Percentiles rank a stretch among this genome's conserved stretches.
Conservation (phyloP, 1,140 invertebrate species). For the Ditylenchus dipsaci region DNA sequence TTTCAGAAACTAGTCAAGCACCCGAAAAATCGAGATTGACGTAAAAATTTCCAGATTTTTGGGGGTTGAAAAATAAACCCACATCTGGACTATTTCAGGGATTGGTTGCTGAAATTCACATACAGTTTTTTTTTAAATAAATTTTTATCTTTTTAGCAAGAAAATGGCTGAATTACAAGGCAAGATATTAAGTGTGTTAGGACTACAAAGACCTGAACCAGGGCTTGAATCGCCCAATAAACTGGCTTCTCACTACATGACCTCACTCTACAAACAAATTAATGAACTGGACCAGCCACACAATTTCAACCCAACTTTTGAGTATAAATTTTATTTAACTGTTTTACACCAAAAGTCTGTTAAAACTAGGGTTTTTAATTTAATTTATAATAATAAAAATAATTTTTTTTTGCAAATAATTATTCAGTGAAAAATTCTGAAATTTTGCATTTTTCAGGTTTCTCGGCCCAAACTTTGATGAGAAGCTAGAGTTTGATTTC, state of each 20-base stretch:
- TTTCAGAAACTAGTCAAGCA: no score
- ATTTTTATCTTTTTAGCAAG: neutral
- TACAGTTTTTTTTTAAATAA: no score
- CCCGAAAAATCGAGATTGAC: no score
- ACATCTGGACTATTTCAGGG: no score
- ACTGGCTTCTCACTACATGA: slow-evolving; percentile 12
- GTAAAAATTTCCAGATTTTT: no score
- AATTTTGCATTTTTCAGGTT: neutral
- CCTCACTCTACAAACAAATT: neutral
- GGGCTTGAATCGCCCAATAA: neutral
- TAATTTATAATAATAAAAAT: no score
- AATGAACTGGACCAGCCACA: neutral
- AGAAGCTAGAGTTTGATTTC: slow-evolving; percentile 5
- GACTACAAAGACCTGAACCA: slow-evolving; percentile 16
- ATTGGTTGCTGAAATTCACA: no score
- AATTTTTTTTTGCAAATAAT: no score
- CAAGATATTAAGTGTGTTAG: slow-evolving; percentile 19
- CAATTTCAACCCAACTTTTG: neutral
- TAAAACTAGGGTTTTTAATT: no score
- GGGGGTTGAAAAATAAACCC: no score
- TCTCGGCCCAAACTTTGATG: neutral
- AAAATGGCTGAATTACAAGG: slow-evolving; percentile 11
- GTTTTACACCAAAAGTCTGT: no score
- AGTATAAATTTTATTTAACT: slow-evolving; percentile 3
- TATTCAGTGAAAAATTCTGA: no score